Base-by-base conservation (phyloP, 2,888 invertebrate genomes). In the Cantharis rustica region DNA sequence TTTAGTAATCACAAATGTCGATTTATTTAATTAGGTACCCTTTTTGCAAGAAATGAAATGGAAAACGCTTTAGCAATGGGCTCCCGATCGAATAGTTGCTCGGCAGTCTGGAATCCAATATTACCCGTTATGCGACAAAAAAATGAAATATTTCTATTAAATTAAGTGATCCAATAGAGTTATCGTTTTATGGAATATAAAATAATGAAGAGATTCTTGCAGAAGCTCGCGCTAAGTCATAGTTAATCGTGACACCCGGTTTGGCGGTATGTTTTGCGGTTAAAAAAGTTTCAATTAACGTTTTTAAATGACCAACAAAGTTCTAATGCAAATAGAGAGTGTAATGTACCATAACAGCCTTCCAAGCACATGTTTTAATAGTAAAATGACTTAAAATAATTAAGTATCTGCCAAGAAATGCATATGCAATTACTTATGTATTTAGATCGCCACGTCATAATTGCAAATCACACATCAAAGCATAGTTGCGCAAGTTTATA, bases 301-400 rank as follows among this genome's bases (percentile, higher is more conserved):
- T 66, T 69, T 69, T 75, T 77, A 70, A 71, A 77, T 77, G 16
- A 69, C 9, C 72, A 61, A 69, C 73, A 66, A 75, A 75, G 73
- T 78, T 73, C 20, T 72, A 77, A 75, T 75, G 69, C 75, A 75
- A 68, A 66, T 66, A 20, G 75, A 76, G 80, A 82, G 84, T 82
- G 82, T 85, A 85, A 85, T 84, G 85, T 82, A 84, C 85, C 81
- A 83, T 76, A 83, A 81, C 84, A 85, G 80, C 85, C 85, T 85
- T 85, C 85, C 76, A 71, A 83, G 82, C 85, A 85, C 80, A 84
- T 85, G 85, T 85, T 84, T 85, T 82, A 81, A 78, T 81, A 79
- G 75, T 75, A 77, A 77, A 75, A 80, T 80, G 80, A 82, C 81
- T 81, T 79, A 75, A 80, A 80, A 81, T 83, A 80, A 84, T 84